Evolutionary conservation across 1,140 invertebrate species (phyloP), one percentile per base, ranked within the genome.

Genomic region (Latrodectus geometricus): DNA sequence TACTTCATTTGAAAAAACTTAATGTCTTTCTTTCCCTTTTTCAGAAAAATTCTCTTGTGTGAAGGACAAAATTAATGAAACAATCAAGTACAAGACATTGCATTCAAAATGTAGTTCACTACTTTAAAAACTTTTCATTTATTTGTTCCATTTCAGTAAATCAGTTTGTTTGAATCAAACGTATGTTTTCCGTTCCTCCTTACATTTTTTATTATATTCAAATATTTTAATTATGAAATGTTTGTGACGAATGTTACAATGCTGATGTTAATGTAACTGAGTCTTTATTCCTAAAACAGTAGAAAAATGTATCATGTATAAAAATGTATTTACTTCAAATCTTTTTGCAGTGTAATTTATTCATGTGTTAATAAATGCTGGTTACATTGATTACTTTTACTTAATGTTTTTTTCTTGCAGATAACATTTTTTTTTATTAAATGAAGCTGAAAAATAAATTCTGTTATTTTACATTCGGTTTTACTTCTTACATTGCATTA

Each of bases 141-240:
- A 49, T 35, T 79, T 79, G 61, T 79, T 21, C 61, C 65, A 35
- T 56, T 61, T 56, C 65, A 65, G 65, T 48, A 61, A 56, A 74
- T 74, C 21, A 70, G 48, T 70, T 49, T 80, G 50, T 80, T n/a
- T 74, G 56, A 83, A 74, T 11, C 17, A 83, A 73, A 83, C 80
- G 70, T 83, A 83, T 73, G 80, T 83, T 21, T 20, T 35, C 8
- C 12, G 8, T 49, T 73, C 49, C 70, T 73, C 70, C 70, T 73
- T 73, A 73, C 48, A 50, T 73, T 48, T 73, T 73, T 35, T 35
- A 35, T 35, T 35, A 3, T 5, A 35, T 35, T 35, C 35, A 35
- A 35, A 35, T 35, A 35, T 35, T 3, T 35, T 35, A 35, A 35
- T 35, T 35, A 35, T 35, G 35, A 35, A 35, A 35, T 35, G 5